Evolutionary conservation across 2,888 invertebrate genomes (phyloP).

Genomic region (Apamea crenata): DNA sequence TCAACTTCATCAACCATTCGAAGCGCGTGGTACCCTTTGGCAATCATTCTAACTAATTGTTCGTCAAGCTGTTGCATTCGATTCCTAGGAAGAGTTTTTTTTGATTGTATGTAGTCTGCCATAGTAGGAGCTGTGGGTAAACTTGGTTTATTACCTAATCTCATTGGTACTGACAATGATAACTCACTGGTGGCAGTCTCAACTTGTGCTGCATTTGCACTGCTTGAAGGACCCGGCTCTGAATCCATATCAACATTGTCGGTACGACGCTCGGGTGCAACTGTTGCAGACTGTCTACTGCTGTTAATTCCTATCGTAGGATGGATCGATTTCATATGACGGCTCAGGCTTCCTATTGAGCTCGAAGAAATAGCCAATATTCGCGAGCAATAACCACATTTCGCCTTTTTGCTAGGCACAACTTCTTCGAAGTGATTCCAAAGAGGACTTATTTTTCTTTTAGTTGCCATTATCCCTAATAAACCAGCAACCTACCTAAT

Average conservation of each 20-base stretch:
- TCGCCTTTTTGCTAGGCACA: conserved; percentile 44
- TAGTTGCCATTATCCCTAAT: conserved; percentile 21
- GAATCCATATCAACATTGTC: neutral
- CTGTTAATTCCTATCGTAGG: conserved; percentile 37
- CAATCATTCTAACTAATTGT: neutral
- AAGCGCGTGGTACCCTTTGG: conserved; percentile 10
- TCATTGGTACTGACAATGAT: neutral
- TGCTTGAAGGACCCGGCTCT: neutral
- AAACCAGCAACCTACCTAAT: too few species aligned
- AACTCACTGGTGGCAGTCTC: neutral
- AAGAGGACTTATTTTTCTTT: conserved; percentile 43
- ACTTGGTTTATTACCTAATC: too few species aligned
- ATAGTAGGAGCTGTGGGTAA: neutral
- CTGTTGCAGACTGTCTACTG: neutral
- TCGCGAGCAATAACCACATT: conserved; percentile 52
- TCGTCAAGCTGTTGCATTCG: neutral
- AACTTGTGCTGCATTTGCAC: neutral
- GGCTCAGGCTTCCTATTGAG: conserved; percentile 54
- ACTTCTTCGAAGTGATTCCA: conserved; percentile 54
- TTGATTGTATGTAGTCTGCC: neutral
- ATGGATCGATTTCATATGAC: conserved; percentile 50
- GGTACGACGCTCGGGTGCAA: neutral
- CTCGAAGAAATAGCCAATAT: conserved; percentile 41
- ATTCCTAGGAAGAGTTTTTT: neutral
- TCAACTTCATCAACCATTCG: conserved; percentile 5